These are phyloP conservation scores for Eucidaris tribuloides DNA, from an alignment of 35 echinoderm and acorn worm genomes.

Conservation along the genomic window DNA sequence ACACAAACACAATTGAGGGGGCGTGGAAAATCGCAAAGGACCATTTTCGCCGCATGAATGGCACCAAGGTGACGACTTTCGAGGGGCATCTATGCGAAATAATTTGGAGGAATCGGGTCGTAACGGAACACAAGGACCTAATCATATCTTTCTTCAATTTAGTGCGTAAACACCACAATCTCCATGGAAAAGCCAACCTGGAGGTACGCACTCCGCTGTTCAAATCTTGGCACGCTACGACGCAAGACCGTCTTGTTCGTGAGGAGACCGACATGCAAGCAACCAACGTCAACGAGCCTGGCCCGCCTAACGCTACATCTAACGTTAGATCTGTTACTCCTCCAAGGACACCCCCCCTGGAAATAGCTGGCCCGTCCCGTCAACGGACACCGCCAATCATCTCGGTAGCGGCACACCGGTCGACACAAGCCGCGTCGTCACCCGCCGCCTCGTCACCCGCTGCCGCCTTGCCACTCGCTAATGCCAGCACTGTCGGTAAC, in stretches of 20 bases:
- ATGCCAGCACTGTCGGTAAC: too few relatives aligned
- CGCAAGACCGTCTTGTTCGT: background rate
- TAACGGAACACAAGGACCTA: background rate
- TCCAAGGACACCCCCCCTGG: background rate
- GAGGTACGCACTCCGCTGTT: background rate
- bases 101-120: constrained; percentile 7
- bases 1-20: constrained; percentile 36
- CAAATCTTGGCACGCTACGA: constrained; percentile 4
- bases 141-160: background rate
- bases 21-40: constrained; percentile 6
- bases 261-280: background rate
- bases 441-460: too few relatives aligned
- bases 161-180: background rate
- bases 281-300: background rate
- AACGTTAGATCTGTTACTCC: background rate
- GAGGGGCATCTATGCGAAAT: constrained; percentile 18
- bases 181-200: background rate
- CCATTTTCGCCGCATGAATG: background rate
- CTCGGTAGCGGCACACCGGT: too few relatives aligned
- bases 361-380: too few relatives aligned
- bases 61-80: background rate
- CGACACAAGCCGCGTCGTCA: too few relatives aligned
- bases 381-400: too few relatives aligned
- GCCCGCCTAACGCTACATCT: background rate
- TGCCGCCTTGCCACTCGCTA: too few relatives aligned